phyloP scores from a whole-genome alignment of 2,113 vertebrate genomes.

The Bubo scandiacus region DNA sequence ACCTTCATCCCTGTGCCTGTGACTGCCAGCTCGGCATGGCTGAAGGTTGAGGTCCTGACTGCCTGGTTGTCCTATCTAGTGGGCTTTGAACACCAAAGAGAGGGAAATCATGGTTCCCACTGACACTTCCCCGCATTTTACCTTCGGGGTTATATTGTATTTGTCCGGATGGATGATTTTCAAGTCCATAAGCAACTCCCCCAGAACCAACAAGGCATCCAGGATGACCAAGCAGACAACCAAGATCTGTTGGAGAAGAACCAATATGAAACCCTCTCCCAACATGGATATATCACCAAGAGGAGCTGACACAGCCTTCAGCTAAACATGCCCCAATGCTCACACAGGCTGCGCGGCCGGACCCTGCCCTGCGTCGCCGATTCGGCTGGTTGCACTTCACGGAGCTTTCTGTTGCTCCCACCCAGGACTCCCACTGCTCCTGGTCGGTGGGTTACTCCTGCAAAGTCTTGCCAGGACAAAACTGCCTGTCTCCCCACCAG shows the following conservation, averaged over 20 bases:
- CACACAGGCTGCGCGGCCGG: background rate
- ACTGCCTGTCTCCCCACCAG: background rate
- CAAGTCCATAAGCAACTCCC: conserved; percentile 89
- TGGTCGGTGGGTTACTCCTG: fast-evolving
- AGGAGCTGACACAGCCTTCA: background rate
- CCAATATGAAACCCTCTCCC: background rate
- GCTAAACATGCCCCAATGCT: background rate
- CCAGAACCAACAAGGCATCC: conserved; percentile 90
- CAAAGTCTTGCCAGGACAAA: background rate
- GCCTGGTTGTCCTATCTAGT: background rate
- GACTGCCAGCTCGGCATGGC: fast-evolving
- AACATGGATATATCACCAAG: fast-evolving
- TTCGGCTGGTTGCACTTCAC: fast-evolving
- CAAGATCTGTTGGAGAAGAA: conserved; percentile 74
- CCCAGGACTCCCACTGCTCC: background rate
- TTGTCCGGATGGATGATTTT: conserved; percentile 79
- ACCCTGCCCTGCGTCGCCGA: background rate
- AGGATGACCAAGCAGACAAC: conserved; percentile 90
- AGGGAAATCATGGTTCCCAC: background rate
- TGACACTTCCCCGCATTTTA: background rate
- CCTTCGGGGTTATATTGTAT: conserved; percentile 77
- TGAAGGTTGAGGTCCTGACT: background rate
- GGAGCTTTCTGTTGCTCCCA: background rate
- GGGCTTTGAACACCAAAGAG: background rate
- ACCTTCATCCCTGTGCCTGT: fast-evolving